phyloP scores from a whole-genome alignment of 1,140 invertebrate species.

The Orchesella cincta region DNA sequence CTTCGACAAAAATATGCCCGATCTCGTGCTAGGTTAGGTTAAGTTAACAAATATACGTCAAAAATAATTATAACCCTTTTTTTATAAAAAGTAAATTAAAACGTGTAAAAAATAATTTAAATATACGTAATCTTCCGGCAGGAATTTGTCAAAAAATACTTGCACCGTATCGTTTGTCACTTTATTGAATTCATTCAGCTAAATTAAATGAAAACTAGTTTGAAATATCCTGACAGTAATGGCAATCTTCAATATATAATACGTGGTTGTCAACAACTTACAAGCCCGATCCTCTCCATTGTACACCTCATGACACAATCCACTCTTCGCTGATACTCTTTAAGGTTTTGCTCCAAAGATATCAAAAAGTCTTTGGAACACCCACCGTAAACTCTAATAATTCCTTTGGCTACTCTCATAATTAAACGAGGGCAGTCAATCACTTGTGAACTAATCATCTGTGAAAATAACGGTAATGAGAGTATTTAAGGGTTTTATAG shows the following conservation, averaged over 20 bases:
- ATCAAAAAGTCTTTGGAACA: constrained; percentile 38
- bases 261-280: constrained; percentile 28
- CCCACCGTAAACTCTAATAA: constrained; percentile 24
- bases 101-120: too few species aligned
- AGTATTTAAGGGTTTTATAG: not conserved
- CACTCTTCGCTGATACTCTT: not conserved
- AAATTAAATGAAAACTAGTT: not conserved
- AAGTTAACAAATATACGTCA: too few species aligned
- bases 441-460: not conserved
- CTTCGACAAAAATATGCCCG: constrained; percentile 31
- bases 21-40: constrained; percentile 41
- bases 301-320: constrained; percentile 43
- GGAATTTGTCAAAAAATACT: constrained; percentile 38
- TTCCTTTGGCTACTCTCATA: constrained; percentile 32
- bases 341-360: not conserved
- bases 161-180: constrained; percentile 38
- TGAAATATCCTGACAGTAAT: too few species aligned
- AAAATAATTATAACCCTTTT: too few species aligned
- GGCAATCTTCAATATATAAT: too few species aligned
- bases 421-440: not conserved
- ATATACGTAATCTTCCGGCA: constrained; percentile 34
- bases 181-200: constrained; percentile 33
- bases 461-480: not conserved
- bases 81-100: too few species aligned
- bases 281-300: constrained; percentile 32